Conservation (phyloP, 2,113 vertebrate species). For the Hippocampus comes region DNA sequence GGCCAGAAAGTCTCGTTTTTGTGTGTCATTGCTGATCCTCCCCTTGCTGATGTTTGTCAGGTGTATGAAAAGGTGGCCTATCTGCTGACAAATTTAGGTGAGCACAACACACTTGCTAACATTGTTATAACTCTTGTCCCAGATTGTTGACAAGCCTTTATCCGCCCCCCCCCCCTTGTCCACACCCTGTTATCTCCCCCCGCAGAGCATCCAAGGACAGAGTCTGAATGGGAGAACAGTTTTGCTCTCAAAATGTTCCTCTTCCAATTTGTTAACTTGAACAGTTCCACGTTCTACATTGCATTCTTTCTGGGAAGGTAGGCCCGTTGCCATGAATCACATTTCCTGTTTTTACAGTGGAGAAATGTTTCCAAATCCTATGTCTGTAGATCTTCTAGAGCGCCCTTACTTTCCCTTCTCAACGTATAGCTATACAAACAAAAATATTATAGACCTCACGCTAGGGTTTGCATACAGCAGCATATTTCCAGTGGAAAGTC, state of each 20-base stretch:
- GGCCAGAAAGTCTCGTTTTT: slow-evolving; percentile 6
- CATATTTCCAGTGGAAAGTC: not conserved
- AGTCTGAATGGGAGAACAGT: slow-evolving; percentile 98
- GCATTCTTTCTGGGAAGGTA: slow-evolving; percentile 98
- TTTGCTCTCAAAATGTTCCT: slow-evolving; percentile 99
- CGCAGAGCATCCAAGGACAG: slow-evolving; percentile 92
- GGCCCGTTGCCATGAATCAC: slow-evolving; percentile 33
- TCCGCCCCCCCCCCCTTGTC: not conserved
- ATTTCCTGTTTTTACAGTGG: slow-evolving; percentile 36
- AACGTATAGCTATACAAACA: not conserved
- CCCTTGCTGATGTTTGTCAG: slow-evolving; percentile 61
- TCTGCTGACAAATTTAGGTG: slow-evolving; percentile 93
- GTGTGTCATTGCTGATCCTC: slow-evolving; percentile 8
- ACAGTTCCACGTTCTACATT: slow-evolving; percentile 98
- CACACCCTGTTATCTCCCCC: slow-evolving; percentile 11
- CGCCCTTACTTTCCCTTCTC: slow-evolving; percentile 11
- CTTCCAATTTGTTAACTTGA: slow-evolving; percentile 98
- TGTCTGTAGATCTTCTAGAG: slow-evolving; percentile 23
- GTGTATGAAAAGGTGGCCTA: slow-evolving; percentile 98
- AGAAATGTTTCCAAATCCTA: slow-evolving; percentile 33
- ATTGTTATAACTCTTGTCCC: slow-evolving; percentile 15
- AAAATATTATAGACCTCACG: not conserved
- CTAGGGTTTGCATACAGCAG: not conserved
- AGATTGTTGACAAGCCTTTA: slow-evolving; percentile 19
- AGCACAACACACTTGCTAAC: slow-evolving; percentile 37